Conservation (phyloP, 2,888 invertebrate genomes). For the Tetanocera ferruginea region DNA sequence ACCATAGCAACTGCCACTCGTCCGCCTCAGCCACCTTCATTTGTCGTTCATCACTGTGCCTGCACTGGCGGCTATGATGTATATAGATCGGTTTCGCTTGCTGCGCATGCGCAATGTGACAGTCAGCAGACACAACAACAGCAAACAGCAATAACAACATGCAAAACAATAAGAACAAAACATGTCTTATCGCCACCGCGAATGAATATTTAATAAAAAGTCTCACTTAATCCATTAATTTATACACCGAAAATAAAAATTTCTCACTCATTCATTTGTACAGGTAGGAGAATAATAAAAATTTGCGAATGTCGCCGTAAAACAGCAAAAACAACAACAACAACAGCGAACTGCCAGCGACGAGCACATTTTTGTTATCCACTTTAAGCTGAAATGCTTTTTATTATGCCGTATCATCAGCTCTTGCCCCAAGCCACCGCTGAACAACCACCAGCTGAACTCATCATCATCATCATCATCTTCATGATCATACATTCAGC, state of each 20-base stretch:
- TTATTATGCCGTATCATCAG: neutral
- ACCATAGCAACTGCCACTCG: too few relatives aligned
- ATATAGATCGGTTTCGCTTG: neutral
- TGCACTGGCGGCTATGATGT: neutral
- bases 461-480: too few relatives aligned
- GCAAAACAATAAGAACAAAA: neutral
- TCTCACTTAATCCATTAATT: constrained; percentile 29
- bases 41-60: too few relatives aligned
- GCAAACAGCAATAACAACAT: neutral
- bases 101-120: neutral
- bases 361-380: neutral
- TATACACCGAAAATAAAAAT: constrained; percentile 12
- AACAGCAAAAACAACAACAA: neutral
- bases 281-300: neutral
- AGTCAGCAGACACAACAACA: neutral
- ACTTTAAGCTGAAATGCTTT: constrained; percentile 2
- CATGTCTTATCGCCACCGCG: neutral
- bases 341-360: neutral
- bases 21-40: too few relatives aligned
- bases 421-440: neutral
- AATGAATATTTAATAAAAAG: constrained; percentile 12
- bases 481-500: neutral
- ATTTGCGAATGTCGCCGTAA: neutral
- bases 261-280: constrained; percentile 1
- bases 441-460: neutral